Conservation (phyloP, 2,888 invertebrate species). For the Lepidonotus clava region DNA sequence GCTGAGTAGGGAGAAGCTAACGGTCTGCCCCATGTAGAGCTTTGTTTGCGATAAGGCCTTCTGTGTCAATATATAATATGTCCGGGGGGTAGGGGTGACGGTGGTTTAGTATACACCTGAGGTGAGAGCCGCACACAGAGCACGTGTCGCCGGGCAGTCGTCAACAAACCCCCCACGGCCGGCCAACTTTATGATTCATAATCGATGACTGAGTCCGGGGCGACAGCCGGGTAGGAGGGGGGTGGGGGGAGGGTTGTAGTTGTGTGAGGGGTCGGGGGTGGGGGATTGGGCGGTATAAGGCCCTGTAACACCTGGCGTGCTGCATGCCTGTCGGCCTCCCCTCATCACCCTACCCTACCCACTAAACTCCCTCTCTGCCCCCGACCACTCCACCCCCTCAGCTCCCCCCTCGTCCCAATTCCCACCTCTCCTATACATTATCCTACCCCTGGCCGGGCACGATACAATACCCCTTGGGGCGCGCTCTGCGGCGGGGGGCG, state of each 20-base stretch:
- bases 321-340: not conserved
- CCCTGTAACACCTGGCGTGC: not conserved
- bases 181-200: not conserved
- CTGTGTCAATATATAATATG: not conserved
- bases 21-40: too few species aligned
- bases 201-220: not conserved
- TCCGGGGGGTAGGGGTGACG: not conserved
- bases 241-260: not conserved
- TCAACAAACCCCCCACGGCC: too few species aligned
- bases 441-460: too few species aligned
- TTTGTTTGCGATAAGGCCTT: too few species aligned
- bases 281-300: not conserved
- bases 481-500: too few species aligned
- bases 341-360: too few species aligned
- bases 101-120: not conserved
- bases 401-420: not conserved
- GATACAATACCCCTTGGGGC: too few species aligned
- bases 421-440: too few species aligned
- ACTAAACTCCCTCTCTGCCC: too few species aligned
- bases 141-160: too few species aligned
- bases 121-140: not conserved
- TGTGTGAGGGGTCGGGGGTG: not conserved
- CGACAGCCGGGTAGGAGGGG: not conserved
- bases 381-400: not conserved
- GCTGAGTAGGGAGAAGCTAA: too few species aligned